Percentiles rank a stretch among this genome's conserved stretches.
These are phyloP conservation scores for Drosophila putrida DNA, from an alignment of 2,888 invertebrate species.

Conservation along the genomic window DNA sequence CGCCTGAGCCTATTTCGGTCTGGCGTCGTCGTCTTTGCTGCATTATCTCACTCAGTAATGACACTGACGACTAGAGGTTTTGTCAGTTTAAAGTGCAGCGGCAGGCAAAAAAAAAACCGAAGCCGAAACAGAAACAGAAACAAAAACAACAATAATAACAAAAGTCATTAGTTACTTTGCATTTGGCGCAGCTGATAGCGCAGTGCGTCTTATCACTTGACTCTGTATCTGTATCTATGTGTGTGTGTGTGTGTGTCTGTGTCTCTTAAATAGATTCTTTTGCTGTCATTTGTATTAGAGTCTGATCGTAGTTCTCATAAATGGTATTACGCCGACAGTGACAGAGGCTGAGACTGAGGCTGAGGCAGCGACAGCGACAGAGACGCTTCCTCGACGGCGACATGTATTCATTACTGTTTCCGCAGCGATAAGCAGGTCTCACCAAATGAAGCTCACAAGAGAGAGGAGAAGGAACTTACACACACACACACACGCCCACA, in stretches of 20 bases:
- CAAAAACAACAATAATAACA: conserved; percentile 27
- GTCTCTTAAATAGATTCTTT: conserved; percentile 67
- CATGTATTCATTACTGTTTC: conserved; percentile 81
- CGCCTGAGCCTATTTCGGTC: conserved; percentile 56
- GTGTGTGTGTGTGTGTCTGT: conserved; percentile 11
- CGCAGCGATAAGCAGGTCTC: conserved; percentile 78
- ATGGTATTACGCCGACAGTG: conserved; percentile 25
- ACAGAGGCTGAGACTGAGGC: conserved; percentile 13
- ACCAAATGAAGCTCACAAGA: conserved; percentile 52
- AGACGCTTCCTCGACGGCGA: conserved; percentile 63
- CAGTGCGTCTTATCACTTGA: conserved; percentile 50
- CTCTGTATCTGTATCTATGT: not conserved
- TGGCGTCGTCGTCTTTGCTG: conserved; percentile 35
- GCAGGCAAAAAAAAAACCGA: conserved; percentile 32
- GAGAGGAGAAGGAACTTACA: conserved; percentile 8
- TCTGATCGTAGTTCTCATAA: conserved; percentile 37
- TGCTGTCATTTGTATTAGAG: conserved; percentile 49
- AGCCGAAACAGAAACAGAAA: conserved; percentile 13
- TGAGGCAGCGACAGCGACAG: conserved; percentile 11
- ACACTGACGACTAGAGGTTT: conserved; percentile 64
- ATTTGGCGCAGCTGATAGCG: conserved; percentile 76
- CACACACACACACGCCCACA: not conserved
- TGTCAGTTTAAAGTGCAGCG: conserved; percentile 65
- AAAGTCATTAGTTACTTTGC: conserved; percentile 78
- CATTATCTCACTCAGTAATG: conserved; percentile 72